Conservation (phyloP, 1,140 invertebrate species). For the Druon quercuslanigerum region DNA sequence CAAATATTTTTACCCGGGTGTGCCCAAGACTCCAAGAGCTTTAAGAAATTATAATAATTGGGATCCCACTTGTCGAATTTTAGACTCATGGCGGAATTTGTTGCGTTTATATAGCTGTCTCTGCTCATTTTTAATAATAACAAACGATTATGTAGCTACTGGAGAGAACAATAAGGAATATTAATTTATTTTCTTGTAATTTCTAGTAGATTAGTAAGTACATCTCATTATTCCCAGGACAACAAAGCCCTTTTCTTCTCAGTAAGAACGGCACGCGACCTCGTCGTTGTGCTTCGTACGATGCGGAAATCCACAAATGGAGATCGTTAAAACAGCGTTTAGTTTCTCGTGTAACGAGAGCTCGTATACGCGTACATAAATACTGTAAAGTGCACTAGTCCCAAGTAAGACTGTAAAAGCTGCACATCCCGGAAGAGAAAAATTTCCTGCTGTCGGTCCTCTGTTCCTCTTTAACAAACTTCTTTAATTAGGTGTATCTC, state of each 20-base stretch:
- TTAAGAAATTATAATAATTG: no score
- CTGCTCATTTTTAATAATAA: no score
- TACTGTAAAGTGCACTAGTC: conserved; percentile 46
- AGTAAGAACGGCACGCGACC: conserved; percentile 48
- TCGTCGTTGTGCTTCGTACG: conserved; percentile 33
- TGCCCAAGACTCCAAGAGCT: no score
- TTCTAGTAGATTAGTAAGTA: background rate
- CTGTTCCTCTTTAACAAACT: background rate
- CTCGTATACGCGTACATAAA: conserved; percentile 47
- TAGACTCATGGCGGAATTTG: no score
- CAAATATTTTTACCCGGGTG: no score
- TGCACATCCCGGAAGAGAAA: conserved; percentile 15
- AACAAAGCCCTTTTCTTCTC: conserved; percentile 55
- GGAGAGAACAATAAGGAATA: background rate
- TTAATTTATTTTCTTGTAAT: background rate
- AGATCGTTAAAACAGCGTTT: conserved; percentile 55
- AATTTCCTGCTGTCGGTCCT: conserved; percentile 9
- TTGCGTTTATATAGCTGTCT: no score
- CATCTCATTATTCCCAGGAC: conserved; percentile 36
- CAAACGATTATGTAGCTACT: no score
- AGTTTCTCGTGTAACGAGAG: conserved; percentile 57
- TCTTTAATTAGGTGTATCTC: background rate
- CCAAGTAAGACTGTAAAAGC: background rate
- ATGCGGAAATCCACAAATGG: conserved; percentile 55
- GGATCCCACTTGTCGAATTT: no score